These are phyloP conservation scores for Myioborus miniatus DNA, from an alignment of 2,797 vertebrate species.

Conservation along the genomic window DNA sequence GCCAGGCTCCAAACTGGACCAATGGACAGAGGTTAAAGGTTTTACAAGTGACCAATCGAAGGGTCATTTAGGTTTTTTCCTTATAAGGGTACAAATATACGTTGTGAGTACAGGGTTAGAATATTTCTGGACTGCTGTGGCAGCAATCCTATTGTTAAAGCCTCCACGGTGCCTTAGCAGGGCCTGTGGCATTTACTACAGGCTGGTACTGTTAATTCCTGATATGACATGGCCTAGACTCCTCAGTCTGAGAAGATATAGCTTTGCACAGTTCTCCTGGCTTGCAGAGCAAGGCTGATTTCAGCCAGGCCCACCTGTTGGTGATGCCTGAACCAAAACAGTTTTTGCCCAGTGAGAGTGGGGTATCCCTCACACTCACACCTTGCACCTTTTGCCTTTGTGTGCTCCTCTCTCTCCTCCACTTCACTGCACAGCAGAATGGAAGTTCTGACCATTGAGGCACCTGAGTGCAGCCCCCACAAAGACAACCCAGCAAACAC, in stretches of 20 bases:
- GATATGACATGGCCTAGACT: neutral
- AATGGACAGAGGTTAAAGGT: no score
- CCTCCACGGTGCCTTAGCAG: no score
- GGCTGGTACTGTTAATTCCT: neutral
- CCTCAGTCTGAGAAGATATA: neutral
- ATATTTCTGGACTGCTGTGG: no score
- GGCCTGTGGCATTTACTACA: neutral
- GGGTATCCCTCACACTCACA: neutral
- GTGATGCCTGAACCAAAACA: neutral
- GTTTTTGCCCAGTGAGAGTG: neutral
- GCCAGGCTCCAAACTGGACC: no score
- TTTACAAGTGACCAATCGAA: no score
- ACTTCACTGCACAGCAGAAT: neutral
- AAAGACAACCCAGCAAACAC: neutral
- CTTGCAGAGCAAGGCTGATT: neutral
- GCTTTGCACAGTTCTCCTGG: neutral
- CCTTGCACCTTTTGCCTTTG: neutral
- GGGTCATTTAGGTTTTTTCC: no score
- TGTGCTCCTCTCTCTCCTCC: neutral
- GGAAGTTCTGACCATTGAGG: neutral
- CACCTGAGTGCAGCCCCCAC: neutral
- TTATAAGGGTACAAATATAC: no score
- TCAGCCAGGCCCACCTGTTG: neutral
- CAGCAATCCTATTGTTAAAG: no score
- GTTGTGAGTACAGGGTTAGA: no score